These are phyloP conservation scores for Venturia canescens DNA, from an alignment of 1,140 invertebrate genomes.

Conservation along the genomic window DNA sequence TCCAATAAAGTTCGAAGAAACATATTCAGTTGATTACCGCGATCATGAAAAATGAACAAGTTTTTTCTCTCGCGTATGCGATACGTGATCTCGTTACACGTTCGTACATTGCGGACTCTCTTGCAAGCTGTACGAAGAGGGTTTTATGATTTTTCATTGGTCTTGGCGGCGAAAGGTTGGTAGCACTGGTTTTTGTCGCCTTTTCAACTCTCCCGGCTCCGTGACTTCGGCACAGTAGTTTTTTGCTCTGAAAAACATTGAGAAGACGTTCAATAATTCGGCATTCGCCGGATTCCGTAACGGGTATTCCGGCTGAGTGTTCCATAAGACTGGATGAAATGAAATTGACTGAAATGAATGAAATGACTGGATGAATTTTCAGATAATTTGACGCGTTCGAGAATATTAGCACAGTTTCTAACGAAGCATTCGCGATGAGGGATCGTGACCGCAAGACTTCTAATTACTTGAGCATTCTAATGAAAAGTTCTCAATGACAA, in stretches of 20 bases:
- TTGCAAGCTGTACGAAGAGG: not conserved
- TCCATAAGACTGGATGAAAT: not conserved
- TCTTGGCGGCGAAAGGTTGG: not conserved
- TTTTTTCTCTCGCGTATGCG: not conserved
- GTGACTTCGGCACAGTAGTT: not conserved
- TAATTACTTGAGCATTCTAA: not conserved
- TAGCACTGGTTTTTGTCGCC: not conserved
- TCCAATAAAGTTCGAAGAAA: not conserved
- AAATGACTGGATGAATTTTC: too few species aligned
- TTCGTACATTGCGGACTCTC: not conserved
- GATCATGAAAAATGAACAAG: not conserved
- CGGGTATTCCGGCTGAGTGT: not conserved
- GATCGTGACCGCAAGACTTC: not conserved
- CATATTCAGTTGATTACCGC: not conserved
- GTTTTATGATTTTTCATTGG: constrained; percentile 14
- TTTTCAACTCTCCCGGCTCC: not conserved
- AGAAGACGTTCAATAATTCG: constrained; percentile 16
- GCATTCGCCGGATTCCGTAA: not conserved
- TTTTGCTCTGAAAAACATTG: not conserved
- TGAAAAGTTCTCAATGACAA: constrained; percentile 8
- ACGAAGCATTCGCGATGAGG: too few species aligned
- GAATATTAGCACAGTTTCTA: too few species aligned
- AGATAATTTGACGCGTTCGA: too few species aligned
- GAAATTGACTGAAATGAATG: too few species aligned
- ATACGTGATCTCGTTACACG: not conserved